Base-by-base conservation (phyloP, 2,113 vertebrate genomes). In the Prunella fulvescens region DNA sequence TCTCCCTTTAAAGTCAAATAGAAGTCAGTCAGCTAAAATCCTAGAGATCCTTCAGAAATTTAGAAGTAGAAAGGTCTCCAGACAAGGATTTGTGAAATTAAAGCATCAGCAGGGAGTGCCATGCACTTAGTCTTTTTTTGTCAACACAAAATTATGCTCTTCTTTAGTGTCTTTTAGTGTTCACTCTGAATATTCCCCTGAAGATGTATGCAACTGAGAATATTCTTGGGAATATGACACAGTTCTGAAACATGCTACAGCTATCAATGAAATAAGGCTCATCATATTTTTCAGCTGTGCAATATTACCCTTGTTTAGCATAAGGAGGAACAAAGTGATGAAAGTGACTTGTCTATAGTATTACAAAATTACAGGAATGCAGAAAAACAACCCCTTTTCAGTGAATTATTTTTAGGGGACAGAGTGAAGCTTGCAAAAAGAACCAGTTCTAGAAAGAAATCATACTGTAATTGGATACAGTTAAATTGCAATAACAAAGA, bases 1-100 rank as follows among this genome's bases (percentile, higher is more conserved):
- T 86, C 72, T 92, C 72, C 64, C 76, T 78, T 88, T 94, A 92
- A 95, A 95, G 90, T 92, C 60, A 96, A 88, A 96, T 88, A 95
- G 72, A 96, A 96, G 88, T 95, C 92, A 90, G 71, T 20, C 71
- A 93, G 56, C 64, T 88, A 74, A 94, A 94, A 95, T 92, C 44
- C n/a, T 40, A 92, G 47, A 40, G 51, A 83, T 83, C 35, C 44
- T 90, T 77, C 76, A 92, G 82, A 93, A 95, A 94, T 71, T 62
- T 53, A 84, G 79, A 70, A 73, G 56, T 56, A 88, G 51, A 95
- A 78, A 66, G 33, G 56, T 83, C 76, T 96, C 51, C 64, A 90
- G 56, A 86, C 60, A 90, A 94, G 67, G 37, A 94, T 81, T 94
- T 91, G 12, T 74, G 88, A 96, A 92, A 94, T 78, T 81, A 88